Percentiles rank a stretch among this genome's conserved stretches.
Conservation (phyloP, 2,113 vertebrate genomes). For the Piprites chloris region DNA sequence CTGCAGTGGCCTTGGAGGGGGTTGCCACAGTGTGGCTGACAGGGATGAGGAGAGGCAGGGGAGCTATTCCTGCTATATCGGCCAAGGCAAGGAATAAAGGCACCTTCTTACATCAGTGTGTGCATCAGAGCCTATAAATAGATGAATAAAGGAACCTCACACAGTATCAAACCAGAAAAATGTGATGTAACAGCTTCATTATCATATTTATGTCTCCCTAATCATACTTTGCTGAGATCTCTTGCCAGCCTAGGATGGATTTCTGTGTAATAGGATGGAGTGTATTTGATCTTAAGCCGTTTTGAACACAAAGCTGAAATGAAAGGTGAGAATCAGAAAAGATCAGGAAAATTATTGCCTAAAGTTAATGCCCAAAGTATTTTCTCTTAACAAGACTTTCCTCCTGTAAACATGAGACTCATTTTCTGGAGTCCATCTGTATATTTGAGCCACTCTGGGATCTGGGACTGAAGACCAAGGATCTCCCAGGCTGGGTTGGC, state of each 20-base stretch:
- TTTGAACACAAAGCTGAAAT: background rate
- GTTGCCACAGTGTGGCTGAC: background rate
- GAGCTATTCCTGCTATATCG: background rate
- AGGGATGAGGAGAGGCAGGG: background rate
- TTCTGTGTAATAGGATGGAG: slow-evolving; percentile 1
- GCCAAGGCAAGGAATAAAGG: background rate
- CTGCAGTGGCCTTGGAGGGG: too few species aligned
- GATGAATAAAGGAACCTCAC: background rate
- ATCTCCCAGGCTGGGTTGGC: background rate
- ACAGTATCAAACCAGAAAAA: background rate
- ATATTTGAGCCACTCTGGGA: background rate
- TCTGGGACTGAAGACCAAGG: background rate
- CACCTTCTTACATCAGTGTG: background rate
- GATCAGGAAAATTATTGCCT: background rate
- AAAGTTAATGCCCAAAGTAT: background rate
- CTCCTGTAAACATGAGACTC: background rate
- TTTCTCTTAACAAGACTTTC: background rate
- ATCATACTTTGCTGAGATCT: slow-evolving; percentile 6
- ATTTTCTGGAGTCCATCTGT: background rate
- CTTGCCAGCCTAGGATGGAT: background rate
- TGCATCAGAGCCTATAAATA: background rate
- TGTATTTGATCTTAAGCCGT: slow-evolving; percentile 25
- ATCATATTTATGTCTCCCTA: slow-evolving; percentile 21
- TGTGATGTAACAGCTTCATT: slow-evolving; percentile 25
- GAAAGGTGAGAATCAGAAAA: background rate